These are phyloP conservation scores for Tenodera sinensis DNA, from an alignment of 2,888 invertebrate genomes.

Conservation along the genomic window DNA sequence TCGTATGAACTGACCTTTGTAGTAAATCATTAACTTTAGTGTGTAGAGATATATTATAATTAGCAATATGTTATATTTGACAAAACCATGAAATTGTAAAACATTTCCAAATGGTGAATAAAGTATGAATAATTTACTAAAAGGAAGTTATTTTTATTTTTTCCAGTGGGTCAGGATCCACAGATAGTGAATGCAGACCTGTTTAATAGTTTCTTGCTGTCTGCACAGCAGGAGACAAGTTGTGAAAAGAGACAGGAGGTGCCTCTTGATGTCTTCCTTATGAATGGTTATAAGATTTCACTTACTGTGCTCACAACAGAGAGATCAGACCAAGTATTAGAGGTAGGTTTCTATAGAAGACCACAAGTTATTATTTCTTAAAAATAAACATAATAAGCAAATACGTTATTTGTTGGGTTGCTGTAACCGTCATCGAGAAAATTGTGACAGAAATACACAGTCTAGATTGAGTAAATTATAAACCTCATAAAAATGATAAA, in stretches of 20 bases:
- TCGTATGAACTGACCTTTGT: too few relatives aligned
- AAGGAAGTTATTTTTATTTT: slow-evolving; percentile 26
- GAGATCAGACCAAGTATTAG: slow-evolving; percentile 75
- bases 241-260: slow-evolving; percentile 65
- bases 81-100: too few relatives aligned
- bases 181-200: slow-evolving; percentile 73
- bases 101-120: too few relatives aligned
- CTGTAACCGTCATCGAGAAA: too few relatives aligned
- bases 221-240: slow-evolving; percentile 87
- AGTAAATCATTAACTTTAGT: too few relatives aligned
- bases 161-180: slow-evolving; percentile 82
- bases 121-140: too few relatives aligned
- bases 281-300: slow-evolving; percentile 83
- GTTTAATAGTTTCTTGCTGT: slow-evolving; percentile 81
- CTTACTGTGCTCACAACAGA: slow-evolving; percentile 77
- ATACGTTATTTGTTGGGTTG: too few relatives aligned
- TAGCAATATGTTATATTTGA: too few relatives aligned
- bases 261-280: slow-evolving; percentile 74
- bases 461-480: too few relatives aligned
- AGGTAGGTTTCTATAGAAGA: slow-evolving; percentile 43
- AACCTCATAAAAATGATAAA: too few relatives aligned
- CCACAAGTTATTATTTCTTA: not conserved
- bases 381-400: not conserved
- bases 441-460: too few relatives aligned
- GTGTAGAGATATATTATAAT: too few relatives aligned